Conservation (phyloP, 2,113 vertebrate species). For the Hippocampus zosterae region DNA sequence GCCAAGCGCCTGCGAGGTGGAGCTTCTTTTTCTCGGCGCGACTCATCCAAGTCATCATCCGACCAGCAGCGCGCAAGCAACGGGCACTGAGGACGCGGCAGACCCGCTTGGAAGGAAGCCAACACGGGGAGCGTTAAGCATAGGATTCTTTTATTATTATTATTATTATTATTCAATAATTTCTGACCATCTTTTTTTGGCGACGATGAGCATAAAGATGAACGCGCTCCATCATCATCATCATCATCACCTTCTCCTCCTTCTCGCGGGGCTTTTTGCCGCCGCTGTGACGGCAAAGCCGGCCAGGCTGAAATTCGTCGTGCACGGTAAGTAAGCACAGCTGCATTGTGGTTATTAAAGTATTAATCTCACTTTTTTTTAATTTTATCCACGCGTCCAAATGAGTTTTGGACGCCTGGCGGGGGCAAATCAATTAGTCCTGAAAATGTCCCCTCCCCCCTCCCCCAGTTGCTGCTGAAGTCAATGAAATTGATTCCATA, state of each 20-base stretch:
- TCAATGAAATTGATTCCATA: slow-evolving; percentile 33
- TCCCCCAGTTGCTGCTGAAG: slow-evolving; percentile 7
- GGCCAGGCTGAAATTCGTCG: slow-evolving; percentile 75
- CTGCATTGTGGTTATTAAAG: not conserved
- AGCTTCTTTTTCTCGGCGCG: not conserved
- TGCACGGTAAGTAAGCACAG: slow-evolving; percentile 73
- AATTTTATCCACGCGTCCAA: not conserved
- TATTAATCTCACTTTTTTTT: not conserved
- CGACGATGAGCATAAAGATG: not conserved
- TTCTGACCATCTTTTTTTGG: not conserved
- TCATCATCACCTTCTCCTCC: not conserved
- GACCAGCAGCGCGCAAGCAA: not conserved
- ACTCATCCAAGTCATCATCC: not conserved
- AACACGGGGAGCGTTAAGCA: not conserved
- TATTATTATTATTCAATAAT: not conserved
- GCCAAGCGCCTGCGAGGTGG: not conserved
- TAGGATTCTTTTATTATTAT: not conserved
- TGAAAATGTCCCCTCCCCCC: slow-evolving; percentile 15
- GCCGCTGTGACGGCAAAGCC: slow-evolving; percentile 57
- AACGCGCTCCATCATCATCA: not conserved
- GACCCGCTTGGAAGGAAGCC: too few species aligned
- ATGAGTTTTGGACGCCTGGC: not conserved
- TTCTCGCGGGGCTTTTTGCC: slow-evolving; percentile 1
- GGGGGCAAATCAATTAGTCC: slow-evolving; percentile 22
- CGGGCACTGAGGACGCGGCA: not conserved